Evolutionary conservation across 2,888 invertebrate genomes (phyloP), one percentile per base, ranked within the genome.

Genomic region (Venustoraphidia nigricollis): DNA sequence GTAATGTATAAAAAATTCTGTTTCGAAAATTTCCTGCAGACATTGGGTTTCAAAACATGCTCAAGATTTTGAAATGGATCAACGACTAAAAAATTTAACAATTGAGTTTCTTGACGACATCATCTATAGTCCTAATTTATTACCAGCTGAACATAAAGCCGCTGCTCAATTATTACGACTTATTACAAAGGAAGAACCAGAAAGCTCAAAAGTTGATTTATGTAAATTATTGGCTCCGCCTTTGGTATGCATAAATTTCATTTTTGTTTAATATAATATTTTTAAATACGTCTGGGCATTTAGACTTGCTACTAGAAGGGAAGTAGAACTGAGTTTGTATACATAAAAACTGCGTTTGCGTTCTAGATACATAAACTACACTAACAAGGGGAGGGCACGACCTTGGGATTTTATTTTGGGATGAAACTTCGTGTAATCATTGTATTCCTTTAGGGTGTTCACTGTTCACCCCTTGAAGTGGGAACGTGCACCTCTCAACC

Each of bases 21-120:
- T 27, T 27, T 27, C 6, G 2, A 27, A 34, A 14, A 37, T 17
- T 45, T 14, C 27, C 39, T 46, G 34, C 54, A 76, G 90, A 52
- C 92, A 92, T 63, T 93, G 93, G 93, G 83, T 89, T 36, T 87
- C 87, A 1, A 92, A 92, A 65, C 91, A 92, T 63, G 81, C 86
- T 1, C 87, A 88, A 66, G 90, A 91, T 64, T 91, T 91, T 66
- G 88, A 88, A 69, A 75, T 76, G 10, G 82, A 90, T 60, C 75
- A 75, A 40, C 75, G 77, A 47, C 71, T 93, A 50, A 82, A 85
- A 53, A 77, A 76, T 27, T 67, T 86, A 57, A 87, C 91, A 1
- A 83, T 87, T 60, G 85, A 88, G 60, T 89, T 92, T 63, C 71
- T 93, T 45, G 90, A 91, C 57, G 91, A 92, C 60, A 87, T 92